Evolutionary conservation across 1,140 invertebrate species (phyloP), one percentile per base, ranked within the genome.

Genomic region (Lepidurus couesii): DNA sequence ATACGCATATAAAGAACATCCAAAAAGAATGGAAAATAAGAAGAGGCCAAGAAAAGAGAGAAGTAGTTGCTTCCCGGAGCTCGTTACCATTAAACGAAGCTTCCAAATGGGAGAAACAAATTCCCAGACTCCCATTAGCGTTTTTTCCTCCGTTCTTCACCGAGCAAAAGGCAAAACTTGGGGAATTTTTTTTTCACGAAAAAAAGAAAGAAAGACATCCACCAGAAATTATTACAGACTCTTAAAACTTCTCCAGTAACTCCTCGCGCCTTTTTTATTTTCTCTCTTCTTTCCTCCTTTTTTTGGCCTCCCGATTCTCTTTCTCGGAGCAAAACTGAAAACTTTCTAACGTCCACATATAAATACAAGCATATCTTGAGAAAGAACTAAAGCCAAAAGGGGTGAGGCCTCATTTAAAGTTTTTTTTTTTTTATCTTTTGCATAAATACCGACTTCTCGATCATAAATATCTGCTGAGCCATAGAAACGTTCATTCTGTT

Each of bases 401-500:
- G 53, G 75, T 43, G 44, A 44, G 44, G 75, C 42, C 44, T 75
- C 75, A 45, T 75, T 75, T 44, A 34, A 75, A 43, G 7, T 76
- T 76, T 76, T 76, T 34, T 76, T 76, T 76, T 75, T 75, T 42
- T 43, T 45, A 47, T 53, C 45, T 44, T 53, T 16, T 53, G 65
- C 26, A 77, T 53, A 77, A 47, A 76, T 47, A 76, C 21, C 43
- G 75, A 47, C 44, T 76, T 76, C 21, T 53, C 45, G 76, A 77
- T 77, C 45, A 45, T 77, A 65, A 47, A 47, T 76, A 76, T 76
- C 75, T n/a, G 45, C 13, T 11, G 21, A 65, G 53, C 53, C 21
- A 65, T 16, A 47, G 76, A 77, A 77, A 53, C 42, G 76, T 42
- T 77, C 44, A 77, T 77, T 77, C 65, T 77, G 16, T 65, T 26